These are phyloP conservation scores for Silurus lanzhouensis DNA, from an alignment of 2,797 vertebrate genomes.

Conservation along the genomic window DNA sequence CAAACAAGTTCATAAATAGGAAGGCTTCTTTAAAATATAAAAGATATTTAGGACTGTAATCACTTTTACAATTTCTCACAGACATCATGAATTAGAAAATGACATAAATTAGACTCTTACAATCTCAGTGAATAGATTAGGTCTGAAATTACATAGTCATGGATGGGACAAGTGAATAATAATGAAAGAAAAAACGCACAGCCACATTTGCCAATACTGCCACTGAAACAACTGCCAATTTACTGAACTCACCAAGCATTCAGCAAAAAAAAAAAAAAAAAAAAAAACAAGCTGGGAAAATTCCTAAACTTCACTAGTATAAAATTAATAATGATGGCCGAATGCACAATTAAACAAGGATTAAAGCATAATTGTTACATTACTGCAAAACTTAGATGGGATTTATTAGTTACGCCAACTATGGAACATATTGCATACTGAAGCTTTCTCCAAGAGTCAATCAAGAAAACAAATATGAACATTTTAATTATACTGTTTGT, in stretches of 20 bases:
- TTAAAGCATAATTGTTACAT: conserved; percentile 70
- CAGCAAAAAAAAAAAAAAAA: conserved; percentile 17
- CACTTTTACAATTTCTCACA: background rate
- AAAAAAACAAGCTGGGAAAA: conserved; percentile 54
- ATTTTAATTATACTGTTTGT: background rate
- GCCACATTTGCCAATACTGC: background rate
- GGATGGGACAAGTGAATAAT: background rate
- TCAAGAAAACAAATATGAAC: conserved; percentile 53
- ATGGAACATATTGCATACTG: conserved; percentile 44
- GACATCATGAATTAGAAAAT: background rate
- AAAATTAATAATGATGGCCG: conserved; percentile 65
- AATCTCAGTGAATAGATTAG: conserved; percentile 2
- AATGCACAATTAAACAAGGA: conserved; percentile 69
- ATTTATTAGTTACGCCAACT: conserved; percentile 45
- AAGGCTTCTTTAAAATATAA: background rate
- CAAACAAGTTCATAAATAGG: background rate
- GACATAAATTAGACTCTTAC: background rate
- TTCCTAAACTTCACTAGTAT: conserved; percentile 57
- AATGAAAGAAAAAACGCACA: background rate
- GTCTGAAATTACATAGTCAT: conserved; percentile 25
- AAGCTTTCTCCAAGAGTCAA: conserved; percentile 58
- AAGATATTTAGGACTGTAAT: background rate
- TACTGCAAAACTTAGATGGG: conserved; percentile 64
- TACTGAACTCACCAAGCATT: conserved; percentile 4
- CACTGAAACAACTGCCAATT: conserved; percentile 23